Evolutionary conservation across 2,113 vertebrate species (phyloP).

Genomic region (Silurus asotus): DNA sequence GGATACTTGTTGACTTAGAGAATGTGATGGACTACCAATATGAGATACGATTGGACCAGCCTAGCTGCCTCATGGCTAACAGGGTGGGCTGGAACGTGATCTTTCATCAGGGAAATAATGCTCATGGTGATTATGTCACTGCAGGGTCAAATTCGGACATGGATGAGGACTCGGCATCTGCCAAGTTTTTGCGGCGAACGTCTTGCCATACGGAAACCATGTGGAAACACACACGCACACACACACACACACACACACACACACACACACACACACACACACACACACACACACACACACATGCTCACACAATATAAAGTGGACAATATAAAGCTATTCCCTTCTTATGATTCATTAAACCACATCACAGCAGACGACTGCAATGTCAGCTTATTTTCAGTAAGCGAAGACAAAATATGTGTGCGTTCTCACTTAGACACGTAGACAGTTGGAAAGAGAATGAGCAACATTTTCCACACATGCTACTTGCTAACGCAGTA

Average conservation of each 20-base stretch:
- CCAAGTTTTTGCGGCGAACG: slow-evolving; percentile 65
- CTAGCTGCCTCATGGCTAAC: slow-evolving; percentile 52
- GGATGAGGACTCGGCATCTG: slow-evolving; percentile 63
- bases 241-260: slow-evolving; percentile 52
- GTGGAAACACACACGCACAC: slow-evolving; percentile 54
- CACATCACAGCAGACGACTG: slow-evolving; percentile 44
- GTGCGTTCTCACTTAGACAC: slow-evolving; percentile 3
- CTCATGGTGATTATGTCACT: slow-evolving; percentile 66
- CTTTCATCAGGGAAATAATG: slow-evolving; percentile 67
- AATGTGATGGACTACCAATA: slow-evolving; percentile 9
- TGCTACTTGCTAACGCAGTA: slow-evolving; percentile 37
- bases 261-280: slow-evolving; percentile 47
- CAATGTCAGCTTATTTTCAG: slow-evolving; percentile 62
- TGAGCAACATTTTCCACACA: slow-evolving; percentile 21
- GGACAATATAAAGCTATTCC: slow-evolving; percentile 40
- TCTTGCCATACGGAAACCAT: slow-evolving; percentile 64
- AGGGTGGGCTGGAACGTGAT: slow-evolving; percentile 66
- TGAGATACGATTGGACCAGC: not conserved
- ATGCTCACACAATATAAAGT: not conserved
- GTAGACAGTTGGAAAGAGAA: slow-evolving; percentile 14
- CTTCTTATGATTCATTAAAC: slow-evolving; percentile 49
- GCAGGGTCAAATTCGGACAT: slow-evolving; percentile 69
- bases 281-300: slow-evolving; percentile 47
- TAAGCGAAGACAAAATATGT: slow-evolving; percentile 39
- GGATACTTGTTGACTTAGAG: slow-evolving; percentile 62